phyloP scores from a whole-genome alignment of 1,140 invertebrate genomes.

The Babylonia areolata region DNA sequence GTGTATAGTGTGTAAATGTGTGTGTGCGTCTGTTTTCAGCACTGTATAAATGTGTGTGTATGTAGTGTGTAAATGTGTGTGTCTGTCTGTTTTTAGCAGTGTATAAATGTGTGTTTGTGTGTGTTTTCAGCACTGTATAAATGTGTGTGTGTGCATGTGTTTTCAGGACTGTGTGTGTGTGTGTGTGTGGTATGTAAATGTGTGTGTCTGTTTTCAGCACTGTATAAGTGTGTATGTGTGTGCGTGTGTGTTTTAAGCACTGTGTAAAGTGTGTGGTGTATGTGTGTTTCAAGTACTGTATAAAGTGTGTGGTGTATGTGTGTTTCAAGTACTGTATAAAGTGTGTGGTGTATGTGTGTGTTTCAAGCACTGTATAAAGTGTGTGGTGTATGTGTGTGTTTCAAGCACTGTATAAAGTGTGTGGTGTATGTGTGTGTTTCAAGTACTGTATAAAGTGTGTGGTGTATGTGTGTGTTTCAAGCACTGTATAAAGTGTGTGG shows the following conservation, averaged over 20 bases:
- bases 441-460: not conserved
- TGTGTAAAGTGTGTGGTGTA: not conserved
- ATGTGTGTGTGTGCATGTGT: constrained; percentile 5
- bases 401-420: not conserved
- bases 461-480: too few relatives aligned
- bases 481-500: too few relatives aligned
- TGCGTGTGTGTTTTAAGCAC: not conserved
- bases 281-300: not conserved
- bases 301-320: not conserved
- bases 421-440: not conserved
- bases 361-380: too few relatives aligned
- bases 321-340: too few relatives aligned
- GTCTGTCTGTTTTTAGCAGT: too few relatives aligned
- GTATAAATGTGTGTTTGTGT: not conserved
- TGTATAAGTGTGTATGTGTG: not conserved
- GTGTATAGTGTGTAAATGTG: not conserved
- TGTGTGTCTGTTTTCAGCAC: not conserved
- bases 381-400: too few relatives aligned
- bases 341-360: not conserved
- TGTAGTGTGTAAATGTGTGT: not conserved
- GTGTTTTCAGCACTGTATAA: not conserved
- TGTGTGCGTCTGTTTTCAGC: not conserved
- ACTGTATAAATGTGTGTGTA: not conserved
- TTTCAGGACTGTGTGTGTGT: constrained; percentile 75
- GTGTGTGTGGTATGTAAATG: constrained; percentile 6